A percentile compares a stretch with the other conserved stretches of the same genome.
phyloP scores from a whole-genome alignment of 2,888 invertebrate species.

The Priocnemis perturbator region DNA sequence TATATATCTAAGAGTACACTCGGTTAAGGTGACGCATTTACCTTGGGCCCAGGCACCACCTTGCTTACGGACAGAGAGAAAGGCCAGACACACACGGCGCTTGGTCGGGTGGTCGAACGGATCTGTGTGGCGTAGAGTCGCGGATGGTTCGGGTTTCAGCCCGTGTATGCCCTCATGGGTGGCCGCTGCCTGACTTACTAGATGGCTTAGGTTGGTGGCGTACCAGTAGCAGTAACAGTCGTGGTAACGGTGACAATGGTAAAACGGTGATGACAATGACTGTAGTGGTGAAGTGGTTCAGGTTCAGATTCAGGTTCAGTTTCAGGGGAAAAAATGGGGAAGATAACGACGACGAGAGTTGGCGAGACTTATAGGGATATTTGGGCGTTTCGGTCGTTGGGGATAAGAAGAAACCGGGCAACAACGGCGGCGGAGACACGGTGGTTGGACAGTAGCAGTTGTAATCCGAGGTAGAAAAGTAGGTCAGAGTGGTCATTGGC shows the following conservation, averaged over 20 bases:
- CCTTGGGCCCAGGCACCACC: conserved; percentile 76
- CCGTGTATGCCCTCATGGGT: conserved; percentile 69
- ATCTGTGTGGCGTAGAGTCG: conserved; percentile 66
- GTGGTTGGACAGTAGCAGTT: conserved; percentile 19
- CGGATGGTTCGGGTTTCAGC: conserved; percentile 69
- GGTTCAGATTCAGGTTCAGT: conserved; percentile 16
- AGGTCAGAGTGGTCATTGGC: conserved; percentile 50
- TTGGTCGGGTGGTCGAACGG: conserved; percentile 72
- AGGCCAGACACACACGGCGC: conserved; percentile 71
- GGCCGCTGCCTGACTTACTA: conserved; percentile 71
- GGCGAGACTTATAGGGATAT: background rate
- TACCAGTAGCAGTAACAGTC: conserved; percentile 66
- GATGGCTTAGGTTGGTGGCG: conserved; percentile 65
- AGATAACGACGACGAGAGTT: conserved; percentile 1
- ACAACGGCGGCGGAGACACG: conserved; percentile 19
- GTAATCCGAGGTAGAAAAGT: conserved; percentile 42
- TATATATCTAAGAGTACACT: conserved; percentile 74
- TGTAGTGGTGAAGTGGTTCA: conserved; percentile 18
- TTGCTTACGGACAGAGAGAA: conserved; percentile 74
- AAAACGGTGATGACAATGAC: conserved; percentile 12
- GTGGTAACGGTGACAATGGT: conserved; percentile 48
- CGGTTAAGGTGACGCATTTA: conserved; percentile 76
- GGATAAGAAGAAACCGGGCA: conserved; percentile 3
- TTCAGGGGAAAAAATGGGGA: conserved; percentile 4
- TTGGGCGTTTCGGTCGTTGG: background rate